Evolutionary conservation across 2,113 vertebrate species (phyloP).

Genomic region (Etia nguti): DNA sequence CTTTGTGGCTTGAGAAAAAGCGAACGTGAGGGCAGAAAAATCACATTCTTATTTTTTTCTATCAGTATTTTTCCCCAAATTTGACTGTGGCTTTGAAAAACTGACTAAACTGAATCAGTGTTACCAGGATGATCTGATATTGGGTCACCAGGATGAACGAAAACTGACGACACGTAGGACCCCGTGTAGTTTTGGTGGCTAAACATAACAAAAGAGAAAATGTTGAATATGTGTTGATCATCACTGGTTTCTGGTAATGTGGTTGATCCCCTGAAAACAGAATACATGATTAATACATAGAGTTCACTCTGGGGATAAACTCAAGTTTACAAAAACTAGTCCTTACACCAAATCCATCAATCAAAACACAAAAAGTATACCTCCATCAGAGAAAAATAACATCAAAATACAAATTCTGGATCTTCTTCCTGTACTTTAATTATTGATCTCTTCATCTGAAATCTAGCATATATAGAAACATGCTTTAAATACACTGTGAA

Average conservation of each 20-base stretch:
- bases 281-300: not conserved
- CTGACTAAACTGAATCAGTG: not conserved
- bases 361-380: not conserved
- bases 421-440: not conserved
- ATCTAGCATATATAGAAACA: not conserved
- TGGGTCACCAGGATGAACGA: rapidly evolving
- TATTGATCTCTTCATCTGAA: not conserved
- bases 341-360: not conserved
- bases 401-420: no score
- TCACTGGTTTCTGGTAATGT: not conserved
- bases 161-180: not conserved
- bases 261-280: rapidly evolving
- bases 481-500: not conserved
- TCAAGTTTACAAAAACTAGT: not conserved
- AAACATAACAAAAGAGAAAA: not conserved
- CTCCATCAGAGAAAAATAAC: not conserved
- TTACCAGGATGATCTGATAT: not conserved
- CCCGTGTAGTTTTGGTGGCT: rapidly evolving
- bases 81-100: no score
- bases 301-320: not conserved
- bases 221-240: not conserved
- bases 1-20: rapidly evolving
- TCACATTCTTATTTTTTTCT: not conserved
- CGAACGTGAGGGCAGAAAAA: not conserved
- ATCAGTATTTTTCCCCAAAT: not conserved